Percentiles rank a stretch among this genome's conserved stretches.
Evolutionary conservation across 1,140 invertebrate species (phyloP).

Genomic region (Mylabris phalerata): DNA sequence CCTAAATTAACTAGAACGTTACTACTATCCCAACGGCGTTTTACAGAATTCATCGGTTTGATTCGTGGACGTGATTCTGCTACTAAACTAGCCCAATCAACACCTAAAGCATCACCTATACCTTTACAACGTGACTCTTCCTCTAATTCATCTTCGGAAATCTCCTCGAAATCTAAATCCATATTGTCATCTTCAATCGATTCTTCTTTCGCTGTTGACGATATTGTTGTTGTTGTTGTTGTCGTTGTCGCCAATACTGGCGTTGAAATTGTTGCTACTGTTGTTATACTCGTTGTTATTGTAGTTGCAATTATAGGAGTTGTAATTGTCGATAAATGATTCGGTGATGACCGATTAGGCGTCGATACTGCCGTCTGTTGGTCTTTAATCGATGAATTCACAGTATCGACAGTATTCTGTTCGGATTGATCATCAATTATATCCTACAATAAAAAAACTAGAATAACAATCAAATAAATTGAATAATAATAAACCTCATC

Average conservation of each 20-base stretch:
- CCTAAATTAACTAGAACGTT: conserved; percentile 64
- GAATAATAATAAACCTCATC: conserved; percentile 51
- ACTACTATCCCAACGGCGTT: conserved; percentile 69
- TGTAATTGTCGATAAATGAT: conserved; percentile 18
- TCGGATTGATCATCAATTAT: conserved; percentile 1
- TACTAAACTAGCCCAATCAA: conserved; percentile 85
- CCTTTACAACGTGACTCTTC: conserved; percentile 65
- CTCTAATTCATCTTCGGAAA: conserved; percentile 80
- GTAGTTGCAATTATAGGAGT: too few species aligned
- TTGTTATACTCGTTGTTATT: not conserved
- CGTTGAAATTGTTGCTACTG: conserved; percentile 27
- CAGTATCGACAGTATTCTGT: not conserved
- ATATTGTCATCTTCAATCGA: conserved; percentile 53
- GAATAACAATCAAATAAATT: too few species aligned
- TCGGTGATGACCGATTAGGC: conserved; percentile 5
- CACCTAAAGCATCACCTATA: conserved; percentile 80
- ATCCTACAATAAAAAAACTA: conserved; percentile 2
- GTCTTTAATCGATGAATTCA: conserved; percentile 1
- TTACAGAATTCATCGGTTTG: conserved; percentile 50
- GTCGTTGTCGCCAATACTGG: conserved; percentile 6
- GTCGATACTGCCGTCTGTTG: conserved; percentile 5
- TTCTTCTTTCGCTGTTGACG: conserved; percentile 37
- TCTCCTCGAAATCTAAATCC: conserved; percentile 81
- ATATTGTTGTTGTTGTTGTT: conserved; percentile 18
- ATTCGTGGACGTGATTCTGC: conserved; percentile 52